Evolutionary conservation across 64 coral and sea anemone genomes (phyloP).

Genomic region (Dendrophyllia cribrosa): DNA sequence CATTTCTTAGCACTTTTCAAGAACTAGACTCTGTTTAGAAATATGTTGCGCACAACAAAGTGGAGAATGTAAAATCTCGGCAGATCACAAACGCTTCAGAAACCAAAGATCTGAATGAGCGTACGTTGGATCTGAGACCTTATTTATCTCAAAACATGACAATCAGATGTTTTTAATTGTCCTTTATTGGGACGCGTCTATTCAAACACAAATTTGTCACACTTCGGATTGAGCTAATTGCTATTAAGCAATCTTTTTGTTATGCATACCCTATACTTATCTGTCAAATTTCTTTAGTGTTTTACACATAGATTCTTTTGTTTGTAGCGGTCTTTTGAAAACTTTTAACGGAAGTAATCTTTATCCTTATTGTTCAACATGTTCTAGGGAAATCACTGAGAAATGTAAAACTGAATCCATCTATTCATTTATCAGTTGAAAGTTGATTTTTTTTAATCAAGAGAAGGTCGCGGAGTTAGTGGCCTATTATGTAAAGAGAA

Average conservation of each 20-base stretch:
- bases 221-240: constrained; percentile 2
- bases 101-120: not conserved
- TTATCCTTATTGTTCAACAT: not conserved
- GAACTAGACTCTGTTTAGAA: not conserved
- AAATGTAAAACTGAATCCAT: too few species aligned
- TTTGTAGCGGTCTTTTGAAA: constrained; percentile 5
- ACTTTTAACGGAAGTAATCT: not conserved
- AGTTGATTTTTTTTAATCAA: too few species aligned
- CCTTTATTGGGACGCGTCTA: not conserved
- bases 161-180: constrained; percentile 2
- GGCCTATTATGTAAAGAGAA: too few species aligned
- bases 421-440: too few species aligned
- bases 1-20: not conserved
- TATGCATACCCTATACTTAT: not conserved
- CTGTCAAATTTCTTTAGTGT: constrained; percentile 17
- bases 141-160: not conserved
- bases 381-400: too few species aligned
- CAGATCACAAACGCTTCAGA: not conserved
- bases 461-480: too few species aligned
- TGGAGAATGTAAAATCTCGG: not conserved
- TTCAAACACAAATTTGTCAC: constrained; percentile 11
- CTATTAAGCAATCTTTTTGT: not conserved
- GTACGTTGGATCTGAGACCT: not conserved
- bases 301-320: not conserved
- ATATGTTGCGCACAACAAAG: not conserved